Evolutionary conservation across 2,888 invertebrate species (phyloP).

Genomic region (Asteroscopus sphinx): DNA sequence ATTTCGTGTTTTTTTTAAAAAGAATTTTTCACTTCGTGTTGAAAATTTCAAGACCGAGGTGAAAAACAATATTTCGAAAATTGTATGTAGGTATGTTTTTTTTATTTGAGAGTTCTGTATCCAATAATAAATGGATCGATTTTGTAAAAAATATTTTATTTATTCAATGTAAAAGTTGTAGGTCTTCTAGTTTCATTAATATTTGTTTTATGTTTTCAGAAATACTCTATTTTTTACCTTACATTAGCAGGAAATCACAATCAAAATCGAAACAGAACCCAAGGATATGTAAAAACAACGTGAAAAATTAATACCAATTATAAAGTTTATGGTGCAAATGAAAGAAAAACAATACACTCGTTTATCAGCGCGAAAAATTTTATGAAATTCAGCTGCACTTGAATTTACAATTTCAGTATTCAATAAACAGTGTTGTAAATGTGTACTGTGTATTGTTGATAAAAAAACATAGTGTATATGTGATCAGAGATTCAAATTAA

Average conservation of each 20-base stretch:
- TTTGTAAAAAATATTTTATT: too few relatives aligned
- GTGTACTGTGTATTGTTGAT: conserved; percentile 21
- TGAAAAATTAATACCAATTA: conserved; percentile 7
- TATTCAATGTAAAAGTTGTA: too few relatives aligned
- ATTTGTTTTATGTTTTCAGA: too few relatives aligned
- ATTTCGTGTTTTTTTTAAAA: too few relatives aligned
- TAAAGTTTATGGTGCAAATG: conserved; percentile 12
- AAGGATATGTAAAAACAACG: neutral
- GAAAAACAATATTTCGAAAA: too few relatives aligned
- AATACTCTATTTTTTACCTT: too few relatives aligned
- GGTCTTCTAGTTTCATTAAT: too few relatives aligned
- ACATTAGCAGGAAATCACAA: neutral
- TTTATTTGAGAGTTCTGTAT: too few relatives aligned
- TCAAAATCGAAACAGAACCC: neutral
- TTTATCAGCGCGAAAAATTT: conserved; percentile 21
- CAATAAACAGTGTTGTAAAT: conserved; percentile 20
- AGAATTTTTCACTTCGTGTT: too few relatives aligned
- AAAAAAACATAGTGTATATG: conserved; percentile 27
- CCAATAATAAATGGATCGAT: too few relatives aligned
- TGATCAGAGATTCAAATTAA: conserved; percentile 27
- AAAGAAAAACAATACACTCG: conserved; percentile 14
- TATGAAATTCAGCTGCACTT: conserved; percentile 26
- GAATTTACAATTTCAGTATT: conserved; percentile 32
- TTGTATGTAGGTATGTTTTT: too few relatives aligned
- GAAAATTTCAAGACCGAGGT: too few relatives aligned